Evolutionary conservation across 1,140 invertebrate genomes (phyloP), one percentile per base, ranked within the genome.

Genomic region (Drosophila paulistorum): DNA sequence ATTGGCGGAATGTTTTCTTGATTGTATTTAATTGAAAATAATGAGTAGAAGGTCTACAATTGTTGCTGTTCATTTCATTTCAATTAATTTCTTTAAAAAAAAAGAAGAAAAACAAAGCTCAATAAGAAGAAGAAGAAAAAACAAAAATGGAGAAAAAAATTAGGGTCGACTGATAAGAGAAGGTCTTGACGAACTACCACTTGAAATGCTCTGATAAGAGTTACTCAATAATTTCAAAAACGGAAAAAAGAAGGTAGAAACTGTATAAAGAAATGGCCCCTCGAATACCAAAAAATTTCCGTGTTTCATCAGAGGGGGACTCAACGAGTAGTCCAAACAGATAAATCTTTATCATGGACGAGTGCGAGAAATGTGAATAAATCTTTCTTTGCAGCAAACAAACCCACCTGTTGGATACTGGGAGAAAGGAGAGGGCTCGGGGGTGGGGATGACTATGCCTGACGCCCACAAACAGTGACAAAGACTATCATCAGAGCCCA

Each of bases 11-110:
- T 71, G 57, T 35, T 55, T 74, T 77, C 76, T 90, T 90, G 71
- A 90, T 90, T 90, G 89, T 62, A 64, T 82, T 90, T 90, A 90
- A 90, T 90, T 90, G 87, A 90, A 90, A 90, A 87, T 81, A 87
- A 90, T 82, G 78, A 75, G 58, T 70, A 72, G 30, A 74, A 68
- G 79, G 58, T 30, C 30, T 30, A 7, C 73, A 72, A 77, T 70
- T 39, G 64, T 48, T 63, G 23, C 60, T 26, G 65, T 59, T 67
- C 20, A 41, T 78, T 76, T 14, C 51, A 69, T 67, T 74, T 86
- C 72, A 79, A 87, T 87, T 87, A 79, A 83, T 81, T 71, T 73
- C 55, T 63, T 69, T 73, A 71, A 45, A 39, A 14, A 59, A 59
- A 20, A 59, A 37, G 3, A 37, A 59, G 14, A 35, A 64, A 30